These are phyloP conservation scores for Limnothrissa miodon DNA, from an alignment of 2,113 vertebrate genomes.

Conservation along the genomic window DNA sequence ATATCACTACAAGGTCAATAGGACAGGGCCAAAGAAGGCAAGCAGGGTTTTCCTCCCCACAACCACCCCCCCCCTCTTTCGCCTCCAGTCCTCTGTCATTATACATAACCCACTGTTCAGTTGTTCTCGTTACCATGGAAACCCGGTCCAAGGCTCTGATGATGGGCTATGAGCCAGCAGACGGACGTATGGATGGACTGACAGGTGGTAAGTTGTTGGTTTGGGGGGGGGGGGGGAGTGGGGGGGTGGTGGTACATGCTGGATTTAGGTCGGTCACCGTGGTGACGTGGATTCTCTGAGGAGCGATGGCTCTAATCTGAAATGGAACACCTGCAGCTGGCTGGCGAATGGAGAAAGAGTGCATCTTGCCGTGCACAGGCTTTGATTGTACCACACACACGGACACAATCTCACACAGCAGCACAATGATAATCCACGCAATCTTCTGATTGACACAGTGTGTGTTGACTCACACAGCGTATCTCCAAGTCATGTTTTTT, in stretches of 20 bases:
- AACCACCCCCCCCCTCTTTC: neutral
- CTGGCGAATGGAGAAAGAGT: neutral
- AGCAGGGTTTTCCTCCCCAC: neutral
- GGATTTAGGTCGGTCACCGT: neutral
- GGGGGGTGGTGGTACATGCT: constrained; percentile 36
- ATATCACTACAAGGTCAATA: constrained; percentile 10
- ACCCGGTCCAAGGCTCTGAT: constrained; percentile 44
- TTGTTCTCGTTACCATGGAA: constrained; percentile 55
- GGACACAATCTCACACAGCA: neutral
- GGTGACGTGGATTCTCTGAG: neutral
- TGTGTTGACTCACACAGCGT: neutral
- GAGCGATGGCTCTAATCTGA: neutral
- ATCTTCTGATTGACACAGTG: neutral
- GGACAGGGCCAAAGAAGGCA: neutral
- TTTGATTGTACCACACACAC: neutral
- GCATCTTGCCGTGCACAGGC: neutral
- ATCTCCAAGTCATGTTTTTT: neutral
- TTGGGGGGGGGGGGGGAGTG: constrained; percentile 33
- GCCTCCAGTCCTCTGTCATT: constrained; percentile 42
- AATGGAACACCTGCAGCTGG: neutral
- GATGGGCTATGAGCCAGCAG: constrained; percentile 26
- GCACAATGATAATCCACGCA: neutral
- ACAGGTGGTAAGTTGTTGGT: neutral
- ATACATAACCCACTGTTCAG: constrained; percentile 36
- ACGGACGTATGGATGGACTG: neutral